Conservation (phyloP, 2,113 vertebrate species). For the Oryzias melastigma region DNA sequence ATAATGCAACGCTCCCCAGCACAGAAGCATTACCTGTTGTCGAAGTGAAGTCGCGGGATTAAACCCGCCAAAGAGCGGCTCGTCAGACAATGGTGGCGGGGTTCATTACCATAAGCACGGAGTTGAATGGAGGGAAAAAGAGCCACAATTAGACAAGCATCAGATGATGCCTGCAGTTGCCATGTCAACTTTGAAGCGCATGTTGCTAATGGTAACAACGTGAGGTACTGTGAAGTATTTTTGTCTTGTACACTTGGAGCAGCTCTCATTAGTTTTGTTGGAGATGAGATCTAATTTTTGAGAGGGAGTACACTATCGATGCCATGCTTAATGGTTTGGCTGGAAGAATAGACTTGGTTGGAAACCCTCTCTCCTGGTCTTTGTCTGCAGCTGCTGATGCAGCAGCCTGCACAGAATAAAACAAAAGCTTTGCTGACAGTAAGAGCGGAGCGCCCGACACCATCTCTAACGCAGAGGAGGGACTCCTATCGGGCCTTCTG, state of each 20-base stretch:
- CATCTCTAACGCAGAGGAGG: not conserved
- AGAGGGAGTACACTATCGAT: no score
- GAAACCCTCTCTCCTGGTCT: conserved; percentile 4
- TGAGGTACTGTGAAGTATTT: conserved; percentile 1
- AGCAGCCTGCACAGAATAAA: conserved; percentile 8
- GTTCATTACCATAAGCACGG: conserved; percentile 43
- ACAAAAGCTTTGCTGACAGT: conserved; percentile 4
- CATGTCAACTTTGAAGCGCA: conserved; percentile 24
- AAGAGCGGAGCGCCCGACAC: conserved; percentile 1
- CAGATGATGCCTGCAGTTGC: conserved; percentile 16
- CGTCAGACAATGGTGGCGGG: conserved; percentile 54
- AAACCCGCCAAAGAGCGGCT: conserved; percentile 57
- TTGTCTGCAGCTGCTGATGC: conserved; percentile 7
- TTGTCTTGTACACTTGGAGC: not conserved
- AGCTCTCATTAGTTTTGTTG: conserved; percentile 5
- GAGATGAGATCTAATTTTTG: not conserved
- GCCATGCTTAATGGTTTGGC: not conserved
- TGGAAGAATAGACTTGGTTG: not conserved
- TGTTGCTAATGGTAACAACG: conserved; percentile 29
- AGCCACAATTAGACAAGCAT: conserved; percentile 25
- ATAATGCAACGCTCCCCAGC: conserved; percentile 40
- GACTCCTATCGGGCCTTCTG: conserved; percentile 11
- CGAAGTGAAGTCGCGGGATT: conserved; percentile 28
- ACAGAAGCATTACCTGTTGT: conserved; percentile 38
- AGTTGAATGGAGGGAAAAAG: conserved; percentile 20